Base-by-base conservation (phyloP, 2,888 invertebrate species). In the Diaperis boleti region DNA sequence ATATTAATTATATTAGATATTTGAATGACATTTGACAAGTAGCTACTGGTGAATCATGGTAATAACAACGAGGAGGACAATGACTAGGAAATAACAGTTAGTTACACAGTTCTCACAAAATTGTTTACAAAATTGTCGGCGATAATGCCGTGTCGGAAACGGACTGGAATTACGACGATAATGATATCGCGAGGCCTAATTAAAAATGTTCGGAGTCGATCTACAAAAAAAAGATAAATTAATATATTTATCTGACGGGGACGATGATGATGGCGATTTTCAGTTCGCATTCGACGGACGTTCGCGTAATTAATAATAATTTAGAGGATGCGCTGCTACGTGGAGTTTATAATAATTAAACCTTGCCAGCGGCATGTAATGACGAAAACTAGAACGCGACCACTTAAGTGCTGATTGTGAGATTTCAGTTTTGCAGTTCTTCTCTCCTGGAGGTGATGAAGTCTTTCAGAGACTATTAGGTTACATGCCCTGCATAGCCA, bases 111-210 rank as follows among this genome's bases (percentile, higher is more conserved):
- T 49, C 42, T 59, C 64, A 55, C 47, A 31, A 55, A 64, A 59
- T 64, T 64, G 55, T 64, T 63, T 59, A 59, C 49, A 55, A 64
- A 59, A 59, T n/a, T n/a, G n/a, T n/a, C n/a, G n/a, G n/a, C n/a
- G n/a, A n/a, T 62, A 56, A 62, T 57, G 39, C 41, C 41, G 50
- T 56, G 62, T 56, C 56, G 56, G 56, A 62, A 57, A 26, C 44
- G 26, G 29, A 57, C 55, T 47, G 17, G 47, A 49, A 60, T 52
- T 52, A 60, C 37, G 14, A 33, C 33, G 29, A 49, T 49, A 11
- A 49, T 49, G 11, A 31, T 49, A 35, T 11, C 33, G 35, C 11
- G 6, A 17, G n/a, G 4, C 13, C 49, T 11, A 49, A 49, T 49
- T 49, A 49, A 49, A 49, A 49, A 35, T 17, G 10, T 49, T 26